phyloP scores from a whole-genome alignment of 2,888 invertebrate species.

The Alentia gelatinosa region DNA sequence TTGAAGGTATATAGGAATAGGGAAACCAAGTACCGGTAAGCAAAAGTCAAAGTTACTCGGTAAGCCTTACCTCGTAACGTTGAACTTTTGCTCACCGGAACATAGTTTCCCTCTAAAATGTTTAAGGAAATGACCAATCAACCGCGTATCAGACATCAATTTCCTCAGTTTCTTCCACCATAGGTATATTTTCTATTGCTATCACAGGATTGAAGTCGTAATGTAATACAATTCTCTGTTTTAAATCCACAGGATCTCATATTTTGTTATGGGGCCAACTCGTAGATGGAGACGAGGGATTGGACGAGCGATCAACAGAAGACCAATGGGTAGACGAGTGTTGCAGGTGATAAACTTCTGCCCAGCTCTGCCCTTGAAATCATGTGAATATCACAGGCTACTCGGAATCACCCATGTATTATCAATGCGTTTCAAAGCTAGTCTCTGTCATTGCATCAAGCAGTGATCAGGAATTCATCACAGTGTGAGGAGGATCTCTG shows the following conservation, averaged over 20 bases:
- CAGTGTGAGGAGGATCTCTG: background rate
- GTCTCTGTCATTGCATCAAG: background rate
- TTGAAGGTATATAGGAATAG: too few relatives aligned
- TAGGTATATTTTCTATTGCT: too few relatives aligned
- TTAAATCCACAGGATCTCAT: constrained; percentile 32
- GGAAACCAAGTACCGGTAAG: too few relatives aligned
- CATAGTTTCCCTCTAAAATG: too few relatives aligned
- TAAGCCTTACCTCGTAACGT: too few relatives aligned
- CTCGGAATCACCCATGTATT: background rate
- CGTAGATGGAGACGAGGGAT: constrained; percentile 39
- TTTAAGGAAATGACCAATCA: too few relatives aligned
- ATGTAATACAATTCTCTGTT: too few relatives aligned
- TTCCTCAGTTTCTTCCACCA: too few relatives aligned
- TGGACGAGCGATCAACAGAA: background rate
- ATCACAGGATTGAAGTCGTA: too few relatives aligned
- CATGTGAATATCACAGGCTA: background rate
- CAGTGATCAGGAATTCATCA: background rate
- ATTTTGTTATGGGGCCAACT: constrained; percentile 53
- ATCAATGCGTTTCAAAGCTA: background rate
- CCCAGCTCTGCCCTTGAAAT: background rate
- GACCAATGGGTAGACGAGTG: constrained; percentile 38
- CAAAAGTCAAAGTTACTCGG: too few relatives aligned
- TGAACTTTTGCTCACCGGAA: too few relatives aligned
- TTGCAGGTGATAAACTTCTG: constrained; percentile 1
- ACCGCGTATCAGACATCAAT: too few relatives aligned